These are phyloP conservation scores for Pangasius djambal DNA, from an alignment of 2,797 vertebrate genomes.

Conservation along the genomic window DNA sequence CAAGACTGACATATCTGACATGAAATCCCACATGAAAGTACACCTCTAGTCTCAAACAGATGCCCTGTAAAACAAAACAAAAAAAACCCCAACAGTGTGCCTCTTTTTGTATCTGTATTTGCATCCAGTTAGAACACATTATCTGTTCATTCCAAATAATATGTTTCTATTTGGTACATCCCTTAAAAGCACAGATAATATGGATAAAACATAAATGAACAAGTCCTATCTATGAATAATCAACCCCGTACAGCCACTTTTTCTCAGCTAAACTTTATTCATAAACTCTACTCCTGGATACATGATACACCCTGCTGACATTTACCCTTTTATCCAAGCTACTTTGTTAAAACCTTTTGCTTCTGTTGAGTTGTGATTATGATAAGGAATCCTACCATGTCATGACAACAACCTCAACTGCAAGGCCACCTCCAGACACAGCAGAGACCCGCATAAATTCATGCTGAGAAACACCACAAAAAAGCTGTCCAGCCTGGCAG, in stretches of 20 bases:
- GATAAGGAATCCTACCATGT: slow-evolving; percentile 49
- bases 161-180: not conserved
- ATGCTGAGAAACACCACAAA: slow-evolving; percentile 47
- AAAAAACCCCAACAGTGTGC: no score
- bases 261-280: slow-evolving; percentile 44
- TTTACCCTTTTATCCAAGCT: slow-evolving; percentile 23
- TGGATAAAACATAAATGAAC: not conserved
- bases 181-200: not conserved
- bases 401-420: slow-evolving; percentile 46
- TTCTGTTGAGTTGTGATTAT: slow-evolving; percentile 30
- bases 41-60: not conserved
- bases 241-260: not conserved
- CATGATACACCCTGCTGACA: slow-evolving; percentile 38
- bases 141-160: not conserved
- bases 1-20: not conserved
- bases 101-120: not conserved
- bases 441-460: slow-evolving; percentile 44
- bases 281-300: slow-evolving; percentile 42
- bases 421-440: slow-evolving; percentile 45
- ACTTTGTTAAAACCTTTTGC: slow-evolving; percentile 22
- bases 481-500: slow-evolving; percentile 58
- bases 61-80: not conserved
- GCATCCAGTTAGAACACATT: not conserved
- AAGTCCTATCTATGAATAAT: not conserved
- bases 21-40: not conserved